phyloP scores from a whole-genome alignment of 2,797 vertebrate species.

The Spinus pinus region DNA sequence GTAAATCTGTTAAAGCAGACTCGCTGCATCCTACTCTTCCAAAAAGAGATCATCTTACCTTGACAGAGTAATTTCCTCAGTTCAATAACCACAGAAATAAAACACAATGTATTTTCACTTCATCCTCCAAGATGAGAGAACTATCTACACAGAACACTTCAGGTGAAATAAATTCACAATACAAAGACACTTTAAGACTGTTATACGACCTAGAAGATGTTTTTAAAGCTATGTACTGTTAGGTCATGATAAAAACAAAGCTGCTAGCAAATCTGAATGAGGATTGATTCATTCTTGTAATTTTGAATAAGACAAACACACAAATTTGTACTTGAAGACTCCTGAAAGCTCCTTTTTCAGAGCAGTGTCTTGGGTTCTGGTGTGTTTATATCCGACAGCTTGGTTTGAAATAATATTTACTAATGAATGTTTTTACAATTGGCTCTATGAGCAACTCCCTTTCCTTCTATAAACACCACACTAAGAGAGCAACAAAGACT shows the following conservation, averaged over 20 bases:
- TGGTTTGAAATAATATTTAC: constrained; percentile 16
- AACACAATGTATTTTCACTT: not conserved
- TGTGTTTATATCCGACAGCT: not conserved
- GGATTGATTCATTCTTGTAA: not conserved
- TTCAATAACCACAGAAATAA: not conserved
- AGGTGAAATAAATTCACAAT: not conserved
- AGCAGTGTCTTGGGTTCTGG: not conserved
- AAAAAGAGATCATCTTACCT: not conserved
- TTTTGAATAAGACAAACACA: not conserved
- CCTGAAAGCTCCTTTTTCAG: not conserved
- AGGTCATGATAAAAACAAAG: not conserved
- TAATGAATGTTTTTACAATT: not conserved
- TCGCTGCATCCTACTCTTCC: not conserved
- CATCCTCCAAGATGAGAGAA: not conserved
- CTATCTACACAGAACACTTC: not conserved
- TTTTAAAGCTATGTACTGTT: not conserved
- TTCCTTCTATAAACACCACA: not conserved
- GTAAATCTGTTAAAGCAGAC: not conserved
- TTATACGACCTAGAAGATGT: not conserved
- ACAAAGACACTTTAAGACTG: not conserved
- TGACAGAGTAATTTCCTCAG: not conserved
- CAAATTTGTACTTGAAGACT: not conserved
- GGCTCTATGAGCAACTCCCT: not conserved
- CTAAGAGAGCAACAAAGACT: not conserved
- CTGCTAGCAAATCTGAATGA: not conserved